Evolutionary conservation across 92 coral and sea anemone species (phyloP).

Genomic region (Zoanthus sansibaricus): DNA sequence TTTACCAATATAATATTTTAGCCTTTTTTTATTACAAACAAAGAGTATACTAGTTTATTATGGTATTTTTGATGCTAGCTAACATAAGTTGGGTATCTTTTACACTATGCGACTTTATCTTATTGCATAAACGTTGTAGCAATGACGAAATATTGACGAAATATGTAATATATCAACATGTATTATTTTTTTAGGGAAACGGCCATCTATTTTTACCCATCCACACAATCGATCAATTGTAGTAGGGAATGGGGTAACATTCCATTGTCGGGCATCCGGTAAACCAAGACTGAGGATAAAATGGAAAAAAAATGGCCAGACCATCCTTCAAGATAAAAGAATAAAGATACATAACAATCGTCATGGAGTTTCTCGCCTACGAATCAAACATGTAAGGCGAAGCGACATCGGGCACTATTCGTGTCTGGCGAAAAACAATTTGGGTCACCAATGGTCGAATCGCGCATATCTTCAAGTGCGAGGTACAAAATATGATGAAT

Average conservation of each 20-base stretch:
- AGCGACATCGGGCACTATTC: slow-evolving; percentile 78
- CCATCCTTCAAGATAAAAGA: slow-evolving; percentile 56
- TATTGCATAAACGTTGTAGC: no score
- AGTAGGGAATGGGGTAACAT: slow-evolving; percentile 72
- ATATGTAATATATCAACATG: no score
- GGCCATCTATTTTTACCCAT: slow-evolving; percentile 59
- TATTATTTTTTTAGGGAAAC: neutral
- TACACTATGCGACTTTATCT: no score
- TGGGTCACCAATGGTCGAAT: slow-evolving; percentile 59
- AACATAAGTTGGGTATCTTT: no score
- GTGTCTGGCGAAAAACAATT: slow-evolving; percentile 79
- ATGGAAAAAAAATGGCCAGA: slow-evolving; percentile 84
- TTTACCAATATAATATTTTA: no score
- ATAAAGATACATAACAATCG: slow-evolving; percentile 43
- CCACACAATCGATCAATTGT: slow-evolving; percentile 67
- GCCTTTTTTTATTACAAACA: no score
- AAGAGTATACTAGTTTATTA: no score
- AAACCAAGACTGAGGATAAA: slow-evolving; percentile 81
- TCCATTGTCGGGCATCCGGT: slow-evolving; percentile 78
- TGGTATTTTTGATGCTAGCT: no score
- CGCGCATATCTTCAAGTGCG: slow-evolving; percentile 70
- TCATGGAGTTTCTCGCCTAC: slow-evolving; percentile 72
- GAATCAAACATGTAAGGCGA: slow-evolving; percentile 66
- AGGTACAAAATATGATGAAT: slow-evolving; percentile 49
- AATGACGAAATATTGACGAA: no score